Evolutionary conservation across 2,113 vertebrate genomes (phyloP), one percentile per base, ranked within the genome.

Genomic region (Rhinopomastus cyanomelas): DNA sequence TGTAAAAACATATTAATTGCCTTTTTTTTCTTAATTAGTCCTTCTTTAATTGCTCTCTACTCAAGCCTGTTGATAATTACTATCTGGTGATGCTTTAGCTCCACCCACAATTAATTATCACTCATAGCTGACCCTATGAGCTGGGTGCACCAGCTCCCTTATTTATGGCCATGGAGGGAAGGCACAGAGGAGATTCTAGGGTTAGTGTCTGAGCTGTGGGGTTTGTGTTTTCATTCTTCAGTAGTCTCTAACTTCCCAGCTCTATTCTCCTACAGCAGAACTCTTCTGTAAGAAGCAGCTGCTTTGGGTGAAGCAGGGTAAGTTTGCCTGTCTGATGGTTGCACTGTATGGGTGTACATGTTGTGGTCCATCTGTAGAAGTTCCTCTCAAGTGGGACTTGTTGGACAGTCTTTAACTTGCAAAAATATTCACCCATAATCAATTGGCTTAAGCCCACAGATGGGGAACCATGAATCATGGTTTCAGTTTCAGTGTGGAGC

Each of bases 181-280:
- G 10, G n/a, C 8, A 25, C 1, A 0, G n/a, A 4, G 18, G 0
- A 5, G 3, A 0, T 3, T 3, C 19, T 8, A 2, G 21, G 3
- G 11, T 8, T 6, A 2, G 13, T 1, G n/a, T n/a, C n/a, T n/a
- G n/a, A n/a, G n/a, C 1, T 8, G 52, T 5, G 11, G 27, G 21
- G 1, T 67, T 5, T 1, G 0, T 22, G 1, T 11, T 64, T 3
- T 9, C 2, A 0, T 2, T 0, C 0, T 0, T 7, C 4, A 14
- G 22, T 3, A 11, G 25, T 11, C 4, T 2, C 2, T 0, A 1
- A 3, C 1, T 3, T 5, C 15, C 5, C 1, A 1, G 21, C 10
- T 29, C 4, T 27, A 1, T 1, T 7, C 14, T 15, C 5, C 3
- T 18, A 46, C 2, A 27, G n/a, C 0, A 2, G 12, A n/a, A n/a